Evolutionary conservation across 2,113 vertebrate species (phyloP).

Genomic region (Choloepus hoffmanni): DNA sequence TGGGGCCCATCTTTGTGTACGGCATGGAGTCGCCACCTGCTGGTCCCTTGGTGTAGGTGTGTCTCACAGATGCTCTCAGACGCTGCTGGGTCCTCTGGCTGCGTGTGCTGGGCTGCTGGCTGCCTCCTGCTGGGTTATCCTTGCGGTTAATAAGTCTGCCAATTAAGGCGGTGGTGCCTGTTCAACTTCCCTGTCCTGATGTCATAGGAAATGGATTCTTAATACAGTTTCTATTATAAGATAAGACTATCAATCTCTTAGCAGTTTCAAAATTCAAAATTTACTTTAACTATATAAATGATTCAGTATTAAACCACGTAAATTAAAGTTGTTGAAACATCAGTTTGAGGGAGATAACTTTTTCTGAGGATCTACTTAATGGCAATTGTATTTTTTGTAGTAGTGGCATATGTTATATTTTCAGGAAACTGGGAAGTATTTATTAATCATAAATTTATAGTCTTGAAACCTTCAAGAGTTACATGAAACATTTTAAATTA

Average conservation of each 20-base stretch:
- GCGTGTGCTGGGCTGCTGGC: constrained; percentile 72
- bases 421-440: not conserved
- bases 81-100: constrained; percentile 85
- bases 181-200: constrained; percentile 85
- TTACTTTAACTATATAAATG: constrained; percentile 49
- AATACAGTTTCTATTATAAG: constrained; percentile 78
- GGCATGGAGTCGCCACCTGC: constrained; percentile 89
- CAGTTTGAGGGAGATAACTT: not conserved
- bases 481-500: not conserved
- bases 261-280: constrained; percentile 54
- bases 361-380: not conserved
- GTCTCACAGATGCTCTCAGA: constrained; percentile 81
- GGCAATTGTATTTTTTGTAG: not conserved
- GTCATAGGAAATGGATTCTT: constrained; percentile 82
- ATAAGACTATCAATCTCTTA: constrained; percentile 55
- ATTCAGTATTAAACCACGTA: constrained; percentile 69
- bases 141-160: constrained; percentile 84
- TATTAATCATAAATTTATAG: constrained; percentile 18
- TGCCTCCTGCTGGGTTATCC: constrained; percentile 81
- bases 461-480: not conserved
- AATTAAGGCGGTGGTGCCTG: constrained; percentile 84
- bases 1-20: not conserved
- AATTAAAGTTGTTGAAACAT: constrained; percentile 72
- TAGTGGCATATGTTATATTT: not conserved
- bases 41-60: constrained; percentile 78